Percentiles rank a stretch among this genome's conserved stretches.
phyloP scores from a whole-genome alignment of 2,888 invertebrate genomes.

The Leucophenga montana region DNA sequence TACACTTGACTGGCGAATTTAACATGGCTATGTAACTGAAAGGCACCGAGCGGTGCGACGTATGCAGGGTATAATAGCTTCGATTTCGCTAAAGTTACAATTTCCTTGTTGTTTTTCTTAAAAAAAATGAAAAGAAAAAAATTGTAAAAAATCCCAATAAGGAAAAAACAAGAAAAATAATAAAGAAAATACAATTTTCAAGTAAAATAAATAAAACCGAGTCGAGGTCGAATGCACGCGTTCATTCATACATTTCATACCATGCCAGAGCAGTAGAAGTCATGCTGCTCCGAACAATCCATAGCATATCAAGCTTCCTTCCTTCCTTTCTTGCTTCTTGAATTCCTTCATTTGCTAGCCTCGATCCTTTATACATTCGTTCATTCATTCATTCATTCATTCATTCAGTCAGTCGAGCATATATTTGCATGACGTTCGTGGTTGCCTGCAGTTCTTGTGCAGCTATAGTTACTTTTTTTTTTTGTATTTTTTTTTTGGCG shows the following conservation, averaged over 20 bases:
- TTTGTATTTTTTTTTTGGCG: slow-evolving; percentile 49
- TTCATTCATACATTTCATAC: slow-evolving; percentile 39
- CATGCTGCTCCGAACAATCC: slow-evolving; percentile 23
- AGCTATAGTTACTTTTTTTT: slow-evolving; percentile 2
- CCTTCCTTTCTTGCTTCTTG: slow-evolving; percentile 3
- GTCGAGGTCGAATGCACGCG: slow-evolving; percentile 60
- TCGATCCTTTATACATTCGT: slow-evolving; percentile 30
- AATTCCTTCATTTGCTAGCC: too few relatives aligned
- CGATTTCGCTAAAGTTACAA: too few relatives aligned
- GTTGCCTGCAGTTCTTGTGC: slow-evolving; percentile 47
- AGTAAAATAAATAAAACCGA: slow-evolving; percentile 56
- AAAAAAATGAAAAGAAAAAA: slow-evolving; percentile 34
- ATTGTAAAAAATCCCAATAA: slow-evolving; percentile 27
- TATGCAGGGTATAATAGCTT: neutral
- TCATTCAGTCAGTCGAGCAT: slow-evolving; percentile 37
- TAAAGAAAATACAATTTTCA: slow-evolving; percentile 52
- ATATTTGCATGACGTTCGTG: slow-evolving; percentile 65
- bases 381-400: slow-evolving; percentile 53
- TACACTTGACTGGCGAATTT: too few relatives aligned
- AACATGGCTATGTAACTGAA: too few relatives aligned
- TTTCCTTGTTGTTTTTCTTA: too few relatives aligned
- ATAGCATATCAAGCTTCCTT: slow-evolving; percentile 12
- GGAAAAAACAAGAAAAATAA: slow-evolving; percentile 29
- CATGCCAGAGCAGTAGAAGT: slow-evolving; percentile 14
- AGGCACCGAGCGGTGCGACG: too few relatives aligned